Base-by-base conservation (phyloP, 2,888 invertebrate species). In the Troglohyphantes excavatus region DNA sequence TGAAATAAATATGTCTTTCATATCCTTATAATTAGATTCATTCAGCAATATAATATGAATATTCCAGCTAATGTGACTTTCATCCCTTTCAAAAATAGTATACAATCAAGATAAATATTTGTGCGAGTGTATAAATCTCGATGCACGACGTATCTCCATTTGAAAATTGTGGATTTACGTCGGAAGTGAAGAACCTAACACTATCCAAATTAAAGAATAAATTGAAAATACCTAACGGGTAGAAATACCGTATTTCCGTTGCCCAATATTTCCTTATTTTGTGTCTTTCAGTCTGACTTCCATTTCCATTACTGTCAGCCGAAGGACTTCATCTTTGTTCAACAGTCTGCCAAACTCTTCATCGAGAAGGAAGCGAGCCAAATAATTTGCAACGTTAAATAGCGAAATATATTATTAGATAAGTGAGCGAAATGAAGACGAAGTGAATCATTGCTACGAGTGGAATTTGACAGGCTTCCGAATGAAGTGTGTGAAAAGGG, bases 261-360 rank as follows among this genome's bases (percentile, higher is more conserved):
- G 65, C 17, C n/a, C 26, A 43, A 78, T 78, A 78, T 65, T 81
- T 81, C 39, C 68, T 81, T 68, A 81, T 81, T 81, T 53, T 19
- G 9, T 39, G 19, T 21, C 29, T 81, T 67, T 29, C 46, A 27
- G 29, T 39, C 13, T 13, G 29, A 19, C 53, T 81, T 81, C 81
- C n/a, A 53, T 53, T 68, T 81, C 81, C 43, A 81, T 81, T 81
- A 81, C 23, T 68, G 81, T 81, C 81, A 81, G 17, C 6, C 2
- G 21, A 53, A 73, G 9, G 13, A 26, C 68, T 81, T 68, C 59
- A 53, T 68, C 68, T 68, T 68, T 29, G 53, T 53, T 68, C 33
- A 33, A 68, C 53, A n/a, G 67, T 27, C 33, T 81, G 81, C 68
- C 81, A 13, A 68, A 21, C 81, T 43, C 21, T 33, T 17, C 3